These are phyloP conservation scores for Cyrtonyx montezumae DNA, from an alignment of 2,113 vertebrate species.

Conservation along the genomic window DNA sequence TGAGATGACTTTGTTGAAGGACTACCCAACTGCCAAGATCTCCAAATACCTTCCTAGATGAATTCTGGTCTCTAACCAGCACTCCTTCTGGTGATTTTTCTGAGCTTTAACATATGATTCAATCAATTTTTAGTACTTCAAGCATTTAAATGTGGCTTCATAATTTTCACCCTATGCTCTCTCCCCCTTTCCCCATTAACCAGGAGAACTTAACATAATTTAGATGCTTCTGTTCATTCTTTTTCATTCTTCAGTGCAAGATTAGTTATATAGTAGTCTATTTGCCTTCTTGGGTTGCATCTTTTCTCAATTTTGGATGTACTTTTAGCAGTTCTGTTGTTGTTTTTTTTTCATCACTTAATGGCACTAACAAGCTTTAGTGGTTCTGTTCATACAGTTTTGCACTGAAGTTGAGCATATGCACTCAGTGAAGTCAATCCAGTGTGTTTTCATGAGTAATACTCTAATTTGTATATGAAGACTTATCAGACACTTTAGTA, in stretches of 20 bases:
- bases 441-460: not conserved
- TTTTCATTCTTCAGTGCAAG: not conserved
- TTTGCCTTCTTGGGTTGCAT: not conserved
- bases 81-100: not conserved
- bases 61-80: not conserved
- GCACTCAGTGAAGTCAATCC: not conserved
- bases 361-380: not conserved
- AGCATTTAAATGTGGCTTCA: not conserved
- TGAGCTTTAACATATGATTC: not conserved
- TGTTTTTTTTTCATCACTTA: not conserved
- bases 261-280: fast-evolving
- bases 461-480: not conserved
- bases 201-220: not conserved
- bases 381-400: not conserved
- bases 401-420: not conserved
- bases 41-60: not conserved
- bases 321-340: not conserved
- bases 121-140: not conserved
- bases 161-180: not conserved
- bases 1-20: not conserved
- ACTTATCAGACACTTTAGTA: not conserved
- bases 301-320: not conserved
- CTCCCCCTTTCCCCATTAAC: not conserved
- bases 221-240: not conserved
- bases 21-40: not conserved